Percentiles rank a stretch among this genome's conserved stretches.
These are phyloP conservation scores for Scelioninae gen. 1 DNA, from an alignment of 2,888 invertebrate species.

Conservation along the genomic window DNA sequence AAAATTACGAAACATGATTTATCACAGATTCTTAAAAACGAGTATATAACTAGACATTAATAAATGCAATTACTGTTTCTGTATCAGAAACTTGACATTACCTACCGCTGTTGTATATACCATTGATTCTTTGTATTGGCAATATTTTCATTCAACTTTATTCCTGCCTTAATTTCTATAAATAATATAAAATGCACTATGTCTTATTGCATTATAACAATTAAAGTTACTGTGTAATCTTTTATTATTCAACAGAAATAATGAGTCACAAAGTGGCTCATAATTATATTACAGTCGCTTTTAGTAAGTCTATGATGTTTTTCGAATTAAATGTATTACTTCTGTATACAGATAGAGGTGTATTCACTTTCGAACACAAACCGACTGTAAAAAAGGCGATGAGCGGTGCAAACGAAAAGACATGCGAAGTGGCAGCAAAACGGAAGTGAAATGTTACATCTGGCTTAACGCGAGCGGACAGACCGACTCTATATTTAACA, in stretches of 20 bases:
- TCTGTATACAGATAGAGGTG: slow-evolving; percentile 61
- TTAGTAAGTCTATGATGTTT: slow-evolving; percentile 34
- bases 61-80: slow-evolving; percentile 1
- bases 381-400: slow-evolving; percentile 53
- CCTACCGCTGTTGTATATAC: too few relatives aligned
- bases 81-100: too few relatives aligned
- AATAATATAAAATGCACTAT: too few relatives aligned
- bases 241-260: too few relatives aligned
- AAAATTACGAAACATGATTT: slow-evolving; percentile 32
- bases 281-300: slow-evolving; percentile 48
- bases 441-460: slow-evolving; percentile 83
- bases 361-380: slow-evolving; percentile 55
- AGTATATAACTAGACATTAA: too few relatives aligned
- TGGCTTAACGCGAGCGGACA: slow-evolving; percentile 79
- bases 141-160: too few relatives aligned
- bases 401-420: slow-evolving; percentile 50
- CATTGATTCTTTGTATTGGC: too few relatives aligned
- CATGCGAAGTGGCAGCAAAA: slow-evolving; percentile 71
- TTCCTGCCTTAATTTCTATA: too few relatives aligned
- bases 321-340: slow-evolving; percentile 72
- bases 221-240: too few relatives aligned
- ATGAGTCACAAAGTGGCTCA: too few relatives aligned
- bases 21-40: slow-evolving; percentile 11
- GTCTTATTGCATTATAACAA: too few relatives aligned
- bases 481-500: slow-evolving; percentile 78